Base-by-base conservation (phyloP, 1,140 invertebrate species). In the Drosophila yakuba region DNA sequence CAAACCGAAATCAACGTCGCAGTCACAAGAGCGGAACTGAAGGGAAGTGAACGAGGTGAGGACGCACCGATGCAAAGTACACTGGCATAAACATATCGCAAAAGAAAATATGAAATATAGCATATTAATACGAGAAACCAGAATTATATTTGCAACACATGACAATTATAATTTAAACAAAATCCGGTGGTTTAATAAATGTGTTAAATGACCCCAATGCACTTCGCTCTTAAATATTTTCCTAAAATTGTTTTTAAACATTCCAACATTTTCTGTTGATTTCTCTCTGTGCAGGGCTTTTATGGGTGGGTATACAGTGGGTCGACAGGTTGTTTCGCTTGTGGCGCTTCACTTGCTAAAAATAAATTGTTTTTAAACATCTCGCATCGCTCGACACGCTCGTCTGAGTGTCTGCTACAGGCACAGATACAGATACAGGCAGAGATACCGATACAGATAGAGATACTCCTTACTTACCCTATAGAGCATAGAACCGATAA, bases 351-450 rank as follows among this genome's bases (percentile, higher is more conserved):
- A 76, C 61, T 83, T 85, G 78, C 78, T 86, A 81, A 86, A 85
- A 86, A 86, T 86, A 86, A 86, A 86, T 86, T 86, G 82, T 86
- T 86, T 86, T 86, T 81, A 86, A 86, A 86, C 86, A 86, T 82
- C 82, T 86, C 58, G 62, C 82, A 72, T 68, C 64, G 69, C 74
- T 86, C 64, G 59, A 68, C 47, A 54, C 47, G 47, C 61, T 43
- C 61, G 47, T 52, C 61, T 32, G 38, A 68, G 55, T 64, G 61
- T 68, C 64, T 66, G 64, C 47, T 38, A 32, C 64, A 66, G 64
- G 63, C 28, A 51, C 36, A 41, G 64, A 67, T 39, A 62, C 36
- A 39, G 59, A 44, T 68, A 52, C 64, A 25, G 25, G 4, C 25
- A 25, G 4, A 25, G 25, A 25, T 28, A 32, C 64, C 52, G 64